These are phyloP conservation scores for Leptinotarsa peninsularis DNA, from an alignment of 2,888 invertebrate genomes.

Conservation along the genomic window DNA sequence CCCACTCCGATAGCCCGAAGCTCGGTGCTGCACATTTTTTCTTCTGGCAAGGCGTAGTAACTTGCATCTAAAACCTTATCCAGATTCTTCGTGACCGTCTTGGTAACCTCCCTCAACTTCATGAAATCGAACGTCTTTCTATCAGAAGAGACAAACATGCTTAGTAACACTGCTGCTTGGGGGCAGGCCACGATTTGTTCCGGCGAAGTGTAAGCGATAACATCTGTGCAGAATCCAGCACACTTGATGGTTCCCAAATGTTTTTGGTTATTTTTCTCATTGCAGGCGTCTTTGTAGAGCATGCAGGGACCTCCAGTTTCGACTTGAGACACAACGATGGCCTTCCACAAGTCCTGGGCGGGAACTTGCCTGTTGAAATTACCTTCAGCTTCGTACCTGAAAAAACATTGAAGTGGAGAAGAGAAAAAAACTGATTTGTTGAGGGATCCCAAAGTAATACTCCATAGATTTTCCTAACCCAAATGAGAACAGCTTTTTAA, in stretches of 20 bases:
- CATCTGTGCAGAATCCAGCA: slow-evolving; percentile 98
- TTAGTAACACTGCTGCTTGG: slow-evolving; percentile 95
- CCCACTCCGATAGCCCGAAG: slow-evolving; percentile 93
- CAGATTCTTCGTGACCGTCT: slow-evolving; percentile 89
- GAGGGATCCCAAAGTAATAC: no score
- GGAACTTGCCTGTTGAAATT: slow-evolving; percentile 72
- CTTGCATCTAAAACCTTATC: slow-evolving; percentile 98
- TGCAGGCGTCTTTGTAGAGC: slow-evolving; percentile 96
- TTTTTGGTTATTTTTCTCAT: slow-evolving; percentile 96
- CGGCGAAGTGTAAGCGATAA: slow-evolving; percentile 91
- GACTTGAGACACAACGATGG: slow-evolving; percentile 93
- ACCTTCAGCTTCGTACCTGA: slow-evolving; percentile 85
- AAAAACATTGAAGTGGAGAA: no score
- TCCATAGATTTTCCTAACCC: no score
- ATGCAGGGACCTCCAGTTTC: slow-evolving; percentile 99
- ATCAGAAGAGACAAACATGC: slow-evolving; percentile 86
- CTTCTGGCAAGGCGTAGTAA: slow-evolving; percentile 94
- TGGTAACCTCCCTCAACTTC: slow-evolving; percentile 87
- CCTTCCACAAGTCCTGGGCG: slow-evolving; percentile 93
- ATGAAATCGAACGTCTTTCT: slow-evolving; percentile 87
- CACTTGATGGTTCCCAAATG: slow-evolving; percentile 98
- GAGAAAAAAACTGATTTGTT: no score
- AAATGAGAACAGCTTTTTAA: no score
- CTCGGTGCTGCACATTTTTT: slow-evolving; percentile 85
- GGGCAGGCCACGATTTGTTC: slow-evolving; percentile 99